These are phyloP conservation scores for Myotis brandtii DNA, from an alignment of 2,113 vertebrate genomes.

Conservation along the genomic window DNA sequence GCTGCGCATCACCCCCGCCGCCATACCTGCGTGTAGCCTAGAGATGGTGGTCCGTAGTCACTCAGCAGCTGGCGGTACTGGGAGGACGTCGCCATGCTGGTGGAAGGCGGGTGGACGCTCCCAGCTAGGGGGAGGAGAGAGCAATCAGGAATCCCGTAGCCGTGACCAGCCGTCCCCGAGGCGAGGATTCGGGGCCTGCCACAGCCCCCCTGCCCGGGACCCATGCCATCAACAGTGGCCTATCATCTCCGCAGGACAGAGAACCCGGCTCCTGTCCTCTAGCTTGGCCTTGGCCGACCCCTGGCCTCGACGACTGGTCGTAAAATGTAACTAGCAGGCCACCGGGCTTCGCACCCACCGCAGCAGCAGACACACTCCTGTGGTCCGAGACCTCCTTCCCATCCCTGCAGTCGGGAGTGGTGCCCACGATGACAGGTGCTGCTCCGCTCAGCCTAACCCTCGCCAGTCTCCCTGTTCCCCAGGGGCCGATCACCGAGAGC, in stretches of 20 bases:
- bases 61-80: constrained; percentile 96
- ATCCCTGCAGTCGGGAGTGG: accelerated
- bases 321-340: accelerated
- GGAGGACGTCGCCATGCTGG: constrained; percentile 92
- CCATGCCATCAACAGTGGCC: background rate
- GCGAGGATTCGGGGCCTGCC: background rate
- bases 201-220: background rate
- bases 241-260: background rate
- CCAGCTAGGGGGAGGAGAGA: constrained; percentile 84
- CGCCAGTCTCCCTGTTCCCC: background rate
- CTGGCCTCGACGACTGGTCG: accelerated
- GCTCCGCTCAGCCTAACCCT: background rate
- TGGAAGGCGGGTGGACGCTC: constrained; percentile 92
- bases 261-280: background rate
- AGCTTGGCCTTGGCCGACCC: background rate
- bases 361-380: background rate
- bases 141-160: background rate
- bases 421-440: accelerated
- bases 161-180: background rate
- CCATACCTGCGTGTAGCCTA: constrained; percentile 96
- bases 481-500: background rate
- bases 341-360: accelerated
- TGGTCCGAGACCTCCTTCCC: background rate
- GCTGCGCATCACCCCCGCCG: background rate
- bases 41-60: constrained; percentile 96